These are phyloP conservation scores for Danio rerio DNA, from an alignment of 2,113 vertebrate genomes.

Conservation along the genomic window GRCz12tu NC_133195.1:51775001-51775500, in stretches of 20 bases:
- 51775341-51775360: slow-evolving; percentile 23
- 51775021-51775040: no score
- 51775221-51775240: neutral
- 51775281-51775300: slow-evolving; percentile 39
- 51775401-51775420: neutral
- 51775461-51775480: slow-evolving; percentile 13
- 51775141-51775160: neutral
- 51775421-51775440: slow-evolving; percentile 8
- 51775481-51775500: slow-evolving; percentile 40
- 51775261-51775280: no score
- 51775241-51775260: no score
- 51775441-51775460: neutral
- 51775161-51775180: neutral
- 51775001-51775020: no score
- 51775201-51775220: neutral
- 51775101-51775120: neutral
- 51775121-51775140: neutral
- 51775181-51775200: neutral
- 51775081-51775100: neutral
- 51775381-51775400: slow-evolving; percentile 22
- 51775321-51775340: slow-evolving; percentile 35
- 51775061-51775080: no score
- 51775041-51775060: no score
- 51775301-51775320: slow-evolving; percentile 47
- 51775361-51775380: neutral